A percentile compares a stretch with the other conserved stretches of the same genome.
These are phyloP conservation scores for Dissostichus mawsoni DNA, from an alignment of 2,113 vertebrate genomes.

Conservation along the genomic window DNA sequence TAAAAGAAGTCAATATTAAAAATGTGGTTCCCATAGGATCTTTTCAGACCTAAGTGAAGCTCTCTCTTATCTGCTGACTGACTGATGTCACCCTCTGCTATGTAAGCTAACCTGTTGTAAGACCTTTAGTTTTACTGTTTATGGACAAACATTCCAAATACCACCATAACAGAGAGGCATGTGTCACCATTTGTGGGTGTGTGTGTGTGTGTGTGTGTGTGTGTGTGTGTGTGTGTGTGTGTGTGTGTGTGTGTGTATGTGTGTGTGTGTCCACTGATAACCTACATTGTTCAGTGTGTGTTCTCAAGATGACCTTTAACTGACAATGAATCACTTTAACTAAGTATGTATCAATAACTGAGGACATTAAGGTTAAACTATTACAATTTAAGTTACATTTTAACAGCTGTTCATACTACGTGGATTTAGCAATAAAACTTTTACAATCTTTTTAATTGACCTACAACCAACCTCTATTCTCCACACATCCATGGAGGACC, in stretches of 20 bases:
- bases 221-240: constrained; percentile 12
- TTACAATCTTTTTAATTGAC: constrained; percentile 4
- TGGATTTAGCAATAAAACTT: background rate
- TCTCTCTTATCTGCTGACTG: background rate
- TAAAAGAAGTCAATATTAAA: background rate
- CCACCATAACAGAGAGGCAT: constrained; percentile 46
- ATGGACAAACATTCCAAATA: constrained; percentile 65
- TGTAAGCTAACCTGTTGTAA: constrained; percentile 32
- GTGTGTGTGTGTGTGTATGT: constrained; percentile 20
- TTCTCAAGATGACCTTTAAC: constrained; percentile 59
- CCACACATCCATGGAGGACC: background rate
- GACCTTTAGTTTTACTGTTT: constrained; percentile 60
- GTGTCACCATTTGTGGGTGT: background rate
- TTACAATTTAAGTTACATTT: constrained; percentile 20
- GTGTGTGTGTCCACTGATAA: constrained; percentile 48
- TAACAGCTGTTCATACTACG: background rate
- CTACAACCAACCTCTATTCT: constrained; percentile 14
- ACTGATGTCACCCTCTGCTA: background rate
- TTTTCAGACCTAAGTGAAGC: background rate
- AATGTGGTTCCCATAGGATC: background rate
- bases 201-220: constrained; percentile 17
- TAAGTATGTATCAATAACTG: background rate
- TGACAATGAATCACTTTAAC: constrained; percentile 13
- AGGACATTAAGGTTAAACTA: background rate
- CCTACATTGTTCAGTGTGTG: constrained; percentile 48